phyloP scores from a whole-genome alignment of 30 jellyfish, hydroid and myxozoan species.

The Cassiopea andromeda region DNA sequence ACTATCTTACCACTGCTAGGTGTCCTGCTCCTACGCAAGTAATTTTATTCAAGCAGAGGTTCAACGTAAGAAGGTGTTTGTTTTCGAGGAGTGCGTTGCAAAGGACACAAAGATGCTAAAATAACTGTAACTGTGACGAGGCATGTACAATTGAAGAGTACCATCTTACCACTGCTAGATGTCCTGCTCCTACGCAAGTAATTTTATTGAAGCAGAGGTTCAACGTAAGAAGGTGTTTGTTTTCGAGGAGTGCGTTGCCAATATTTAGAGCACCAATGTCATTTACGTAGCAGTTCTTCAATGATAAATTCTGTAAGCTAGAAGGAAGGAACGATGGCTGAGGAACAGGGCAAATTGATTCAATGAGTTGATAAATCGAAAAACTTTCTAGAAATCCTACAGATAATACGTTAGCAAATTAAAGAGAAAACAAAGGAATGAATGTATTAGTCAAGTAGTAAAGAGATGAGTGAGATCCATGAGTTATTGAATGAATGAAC shows the following conservation, averaged over 20 bases:
- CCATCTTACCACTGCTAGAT: slow-evolving; percentile 74
- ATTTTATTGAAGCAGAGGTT: slow-evolving; percentile 88
- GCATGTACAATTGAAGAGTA: too few relatives aligned
- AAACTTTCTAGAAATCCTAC: too few relatives aligned
- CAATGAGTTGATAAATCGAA: not conserved
- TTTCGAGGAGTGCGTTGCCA: slow-evolving; percentile 68
- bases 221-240: slow-evolving; percentile 70
- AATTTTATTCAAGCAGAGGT: slow-evolving; percentile 85
- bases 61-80: slow-evolving; percentile 70
- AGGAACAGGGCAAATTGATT: not conserved
- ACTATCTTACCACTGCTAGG: slow-evolving; percentile 74
- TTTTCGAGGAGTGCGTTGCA: slow-evolving; percentile 72
- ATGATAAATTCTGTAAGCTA: slow-evolving; percentile 86
- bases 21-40: slow-evolving; percentile 83
- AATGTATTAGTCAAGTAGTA: not conserved
- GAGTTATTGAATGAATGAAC: not conserved
- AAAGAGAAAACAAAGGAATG: not conserved
- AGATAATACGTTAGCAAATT: not conserved
- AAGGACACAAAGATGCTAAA: not conserved
- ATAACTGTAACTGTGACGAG: too few relatives aligned
- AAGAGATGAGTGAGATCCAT: not conserved
- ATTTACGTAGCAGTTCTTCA: slow-evolving; percentile 78
- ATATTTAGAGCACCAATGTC: slow-evolving; percentile 86
- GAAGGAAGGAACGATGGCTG: not conserved
- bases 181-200: slow-evolving; percentile 82